Percentiles rank a stretch among this genome's conserved stretches.
phyloP scores from a whole-genome alignment of 1,140 invertebrate species.

The Philotrypesis tridentata region DNA sequence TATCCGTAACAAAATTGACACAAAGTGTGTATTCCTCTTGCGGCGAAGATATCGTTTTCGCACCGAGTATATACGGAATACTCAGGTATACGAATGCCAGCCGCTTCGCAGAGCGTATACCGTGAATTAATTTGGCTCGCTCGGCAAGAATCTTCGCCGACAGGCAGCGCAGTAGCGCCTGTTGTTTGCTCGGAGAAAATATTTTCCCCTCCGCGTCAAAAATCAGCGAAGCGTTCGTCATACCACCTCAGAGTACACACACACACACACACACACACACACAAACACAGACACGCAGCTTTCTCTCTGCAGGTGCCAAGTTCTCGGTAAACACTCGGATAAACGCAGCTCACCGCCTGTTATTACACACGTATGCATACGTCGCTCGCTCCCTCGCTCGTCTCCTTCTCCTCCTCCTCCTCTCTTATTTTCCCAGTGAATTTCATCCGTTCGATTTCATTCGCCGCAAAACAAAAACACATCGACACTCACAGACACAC shows the following conservation, averaged over 20 bases:
- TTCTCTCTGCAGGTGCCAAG: too few species aligned
- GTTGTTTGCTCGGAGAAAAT: not conserved
- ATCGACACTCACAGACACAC: not conserved
- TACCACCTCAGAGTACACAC: constrained; percentile 8
- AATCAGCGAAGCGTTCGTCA: constrained; percentile 10
- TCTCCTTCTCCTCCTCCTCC: not conserved
- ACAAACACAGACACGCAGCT: not conserved
- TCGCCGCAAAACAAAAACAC: not conserved
- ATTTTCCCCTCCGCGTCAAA: not conserved
- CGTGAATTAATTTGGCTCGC: not conserved
- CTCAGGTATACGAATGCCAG: not conserved
- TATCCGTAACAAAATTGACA: too few species aligned
- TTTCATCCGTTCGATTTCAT: not conserved
- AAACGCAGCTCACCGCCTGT: not conserved
- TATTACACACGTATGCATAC: not conserved
- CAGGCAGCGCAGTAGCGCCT: too few species aligned
- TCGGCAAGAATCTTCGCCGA: not conserved
- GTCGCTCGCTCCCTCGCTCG: not conserved
- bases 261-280: too few species aligned
- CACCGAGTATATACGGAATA: not conserved
- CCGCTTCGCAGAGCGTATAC: too few species aligned
- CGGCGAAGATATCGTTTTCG: too few species aligned
- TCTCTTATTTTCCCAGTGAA: not conserved
- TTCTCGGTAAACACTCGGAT: not conserved
- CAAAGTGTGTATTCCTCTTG: too few species aligned